A percentile compares a stretch with the other conserved stretches of the same genome.
These are phyloP conservation scores for Trachops cirrhosus DNA, from an alignment of 2,797 vertebrate species.

Conservation along the genomic window DNA sequence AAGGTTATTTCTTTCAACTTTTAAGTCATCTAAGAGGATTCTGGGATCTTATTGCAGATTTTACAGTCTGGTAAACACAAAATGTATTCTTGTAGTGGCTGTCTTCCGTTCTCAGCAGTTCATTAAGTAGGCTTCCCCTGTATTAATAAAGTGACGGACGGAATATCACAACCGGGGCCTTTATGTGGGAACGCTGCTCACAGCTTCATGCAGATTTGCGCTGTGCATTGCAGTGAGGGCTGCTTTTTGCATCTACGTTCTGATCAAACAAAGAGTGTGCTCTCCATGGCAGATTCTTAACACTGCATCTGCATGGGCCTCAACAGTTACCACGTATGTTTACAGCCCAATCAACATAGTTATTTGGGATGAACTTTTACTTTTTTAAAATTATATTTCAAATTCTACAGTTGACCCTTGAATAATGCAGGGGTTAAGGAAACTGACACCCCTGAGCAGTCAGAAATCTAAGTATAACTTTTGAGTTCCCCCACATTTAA, in stretches of 20 bases:
- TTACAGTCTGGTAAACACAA: constrained; percentile 71
- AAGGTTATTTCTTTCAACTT: constrained; percentile 72
- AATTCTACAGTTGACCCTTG: not conserved
- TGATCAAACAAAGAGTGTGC: not conserved
- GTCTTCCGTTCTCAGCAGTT: constrained; percentile 13
- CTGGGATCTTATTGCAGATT: constrained; percentile 57
- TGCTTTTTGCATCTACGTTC: not conserved
- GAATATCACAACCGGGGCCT: not conserved
- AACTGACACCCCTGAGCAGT: not conserved
- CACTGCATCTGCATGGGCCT: not conserved
- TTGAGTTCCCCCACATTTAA: not conserved
- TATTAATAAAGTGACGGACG: not conserved
- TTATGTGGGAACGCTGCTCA: not conserved
- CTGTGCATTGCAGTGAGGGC: not conserved
- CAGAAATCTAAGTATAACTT: not conserved
- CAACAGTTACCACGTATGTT: not conserved
- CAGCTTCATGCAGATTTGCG: not conserved
- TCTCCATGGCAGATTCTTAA: not conserved
- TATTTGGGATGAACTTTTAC: not conserved
- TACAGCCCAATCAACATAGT: not conserved
- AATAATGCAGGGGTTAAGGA: not conserved
- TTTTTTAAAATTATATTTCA: not conserved
- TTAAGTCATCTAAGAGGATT: constrained; percentile 66
- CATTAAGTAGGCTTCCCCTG: constrained; percentile 50
- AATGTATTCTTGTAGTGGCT: constrained; percentile 64